phyloP scores from a whole-genome alignment of 2,888 invertebrate genomes.

The Fabriciana adippe region DNA sequence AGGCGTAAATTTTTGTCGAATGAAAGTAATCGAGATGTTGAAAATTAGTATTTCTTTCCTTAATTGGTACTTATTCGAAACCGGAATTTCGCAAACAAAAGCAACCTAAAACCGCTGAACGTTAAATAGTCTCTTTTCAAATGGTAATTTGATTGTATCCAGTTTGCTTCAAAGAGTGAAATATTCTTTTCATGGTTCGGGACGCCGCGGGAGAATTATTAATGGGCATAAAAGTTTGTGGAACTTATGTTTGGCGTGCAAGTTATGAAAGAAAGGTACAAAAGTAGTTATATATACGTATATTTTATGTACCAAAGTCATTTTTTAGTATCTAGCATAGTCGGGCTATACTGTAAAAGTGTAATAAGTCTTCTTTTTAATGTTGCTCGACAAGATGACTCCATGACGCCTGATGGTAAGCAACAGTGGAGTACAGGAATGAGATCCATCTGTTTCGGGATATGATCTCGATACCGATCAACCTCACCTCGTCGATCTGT shows the following conservation, averaged over 20 bases:
- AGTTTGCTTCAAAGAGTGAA: conserved; percentile 70
- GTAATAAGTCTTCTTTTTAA: no score
- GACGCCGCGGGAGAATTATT: conserved; percentile 69
- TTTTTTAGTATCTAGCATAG: neutral
- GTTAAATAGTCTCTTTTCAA: conserved; percentile 68
- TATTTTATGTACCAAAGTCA: neutral
- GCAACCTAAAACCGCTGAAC: conserved; percentile 61
- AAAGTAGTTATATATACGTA: neutral
- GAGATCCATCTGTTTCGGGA: no score
- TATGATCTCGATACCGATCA: no score
- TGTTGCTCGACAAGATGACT: no score
- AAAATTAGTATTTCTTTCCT: conserved; percentile 9
- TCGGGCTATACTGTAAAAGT: neutral
- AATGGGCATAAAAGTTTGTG: conserved; percentile 65
- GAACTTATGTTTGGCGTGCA: conserved; percentile 27
- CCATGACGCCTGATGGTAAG: no score
- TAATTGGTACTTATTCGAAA: conserved; percentile 12
- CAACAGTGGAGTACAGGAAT: no score
- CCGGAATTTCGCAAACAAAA: conserved; percentile 47
- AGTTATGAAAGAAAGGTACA: conserved; percentile 19
- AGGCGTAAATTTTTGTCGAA: neutral
- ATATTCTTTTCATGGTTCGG: conserved; percentile 73
- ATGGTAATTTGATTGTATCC: conserved; percentile 79
- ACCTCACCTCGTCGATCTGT: no score
- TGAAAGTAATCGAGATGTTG: neutral